Evolutionary conservation across 1,140 invertebrate species (phyloP).

Genomic region (Drosophila obscura): DNA sequence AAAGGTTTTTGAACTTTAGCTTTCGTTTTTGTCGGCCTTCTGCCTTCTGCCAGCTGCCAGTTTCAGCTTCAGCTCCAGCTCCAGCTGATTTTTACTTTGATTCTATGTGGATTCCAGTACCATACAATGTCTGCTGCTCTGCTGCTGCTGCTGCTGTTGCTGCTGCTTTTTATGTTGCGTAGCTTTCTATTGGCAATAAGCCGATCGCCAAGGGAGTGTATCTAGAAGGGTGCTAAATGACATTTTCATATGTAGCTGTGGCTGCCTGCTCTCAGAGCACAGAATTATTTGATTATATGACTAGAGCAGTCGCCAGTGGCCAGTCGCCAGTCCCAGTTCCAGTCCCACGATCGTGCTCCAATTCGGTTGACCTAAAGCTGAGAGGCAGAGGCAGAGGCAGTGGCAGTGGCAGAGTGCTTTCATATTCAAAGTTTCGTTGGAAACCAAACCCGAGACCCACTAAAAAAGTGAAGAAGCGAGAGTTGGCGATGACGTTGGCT

Average conservation of each 20-base stretch:
- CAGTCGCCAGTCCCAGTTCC: neutral
- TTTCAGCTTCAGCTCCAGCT: no score
- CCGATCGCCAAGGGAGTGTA: no score
- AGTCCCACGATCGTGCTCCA: conserved; percentile 31
- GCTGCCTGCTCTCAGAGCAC: no score
- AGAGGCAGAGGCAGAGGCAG: conserved; percentile 17
- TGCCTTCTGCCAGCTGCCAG: conserved; percentile 7
- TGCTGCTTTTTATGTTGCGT: no score
- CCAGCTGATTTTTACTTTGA: conserved; percentile 6
- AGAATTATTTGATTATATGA: no score
- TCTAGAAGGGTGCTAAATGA: neutral
- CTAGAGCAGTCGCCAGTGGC: no score
- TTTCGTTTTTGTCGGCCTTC: conserved; percentile 66
- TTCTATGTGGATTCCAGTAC: conserved; percentile 14
- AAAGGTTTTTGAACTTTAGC: conserved; percentile 61
- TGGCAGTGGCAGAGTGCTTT: conserved; percentile 49
- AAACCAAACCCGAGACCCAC: conserved; percentile 29
- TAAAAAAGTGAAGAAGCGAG: conserved; percentile 73
- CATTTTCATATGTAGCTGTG: no score
- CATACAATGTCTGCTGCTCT: no score
- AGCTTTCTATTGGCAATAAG: no score
- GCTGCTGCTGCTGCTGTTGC: no score
- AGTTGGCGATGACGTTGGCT: conserved; percentile 65
- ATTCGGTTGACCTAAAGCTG: conserved; percentile 51
- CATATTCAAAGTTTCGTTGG: conserved; percentile 46